Conservation (phyloP, 2,797 vertebrate genomes). For the Dipus sagitta region DNA sequence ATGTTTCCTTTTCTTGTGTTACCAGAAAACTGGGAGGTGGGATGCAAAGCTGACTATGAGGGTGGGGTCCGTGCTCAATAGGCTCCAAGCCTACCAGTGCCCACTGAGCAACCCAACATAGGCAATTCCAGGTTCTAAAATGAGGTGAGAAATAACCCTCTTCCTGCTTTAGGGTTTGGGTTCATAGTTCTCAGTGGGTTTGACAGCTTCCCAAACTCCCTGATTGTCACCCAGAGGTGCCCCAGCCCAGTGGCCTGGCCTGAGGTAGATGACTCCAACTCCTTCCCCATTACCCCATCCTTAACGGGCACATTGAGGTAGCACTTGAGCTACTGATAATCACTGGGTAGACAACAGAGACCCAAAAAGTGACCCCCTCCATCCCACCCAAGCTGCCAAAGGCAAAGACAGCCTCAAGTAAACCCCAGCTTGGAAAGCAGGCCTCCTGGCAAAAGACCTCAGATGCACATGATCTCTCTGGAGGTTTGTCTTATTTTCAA, state of each 20-base stretch:
- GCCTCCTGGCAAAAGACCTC: not conserved
- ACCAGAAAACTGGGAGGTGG: too few relatives aligned
- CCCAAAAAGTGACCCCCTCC: not conserved
- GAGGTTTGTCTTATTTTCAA: not conserved
- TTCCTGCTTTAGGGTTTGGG: not conserved
- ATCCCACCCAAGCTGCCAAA: not conserved
- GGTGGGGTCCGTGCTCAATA: too few relatives aligned
- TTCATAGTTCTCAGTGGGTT: not conserved
- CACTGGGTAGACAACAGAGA: not conserved
- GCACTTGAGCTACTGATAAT: accelerated
- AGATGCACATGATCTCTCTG: not conserved
- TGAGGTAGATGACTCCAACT: not conserved
- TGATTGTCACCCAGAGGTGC: not conserved
- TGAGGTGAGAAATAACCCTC: not conserved
- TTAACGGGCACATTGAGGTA: not conserved
- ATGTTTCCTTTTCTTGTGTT: too few relatives aligned
- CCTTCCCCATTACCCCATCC: not conserved
- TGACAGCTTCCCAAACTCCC: not conserved
- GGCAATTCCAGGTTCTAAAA: not conserved
- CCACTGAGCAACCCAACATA: too few relatives aligned
- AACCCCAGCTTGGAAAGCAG: not conserved
- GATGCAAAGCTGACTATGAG: too few relatives aligned
- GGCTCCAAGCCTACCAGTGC: too few relatives aligned
- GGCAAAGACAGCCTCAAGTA: not conserved
- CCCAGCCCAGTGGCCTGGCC: not conserved